Evolutionary conservation across 2,888 invertebrate genomes (phyloP).

Genomic region (Euphydryas editha): DNA sequence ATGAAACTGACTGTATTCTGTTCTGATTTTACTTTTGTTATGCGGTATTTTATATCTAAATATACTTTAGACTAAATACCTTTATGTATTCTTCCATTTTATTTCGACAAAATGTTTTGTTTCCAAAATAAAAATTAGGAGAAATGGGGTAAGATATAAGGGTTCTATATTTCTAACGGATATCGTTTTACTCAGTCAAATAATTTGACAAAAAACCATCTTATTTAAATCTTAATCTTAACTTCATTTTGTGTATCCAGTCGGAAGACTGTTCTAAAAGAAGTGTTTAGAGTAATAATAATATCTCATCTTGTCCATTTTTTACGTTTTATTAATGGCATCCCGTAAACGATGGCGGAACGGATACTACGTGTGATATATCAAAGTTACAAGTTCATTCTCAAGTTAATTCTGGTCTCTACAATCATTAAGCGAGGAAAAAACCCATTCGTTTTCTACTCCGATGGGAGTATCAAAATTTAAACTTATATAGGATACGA

Average conservation of each 20-base stretch:
- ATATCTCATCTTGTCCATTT: slow-evolving; percentile 10
- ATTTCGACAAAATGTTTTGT: neutral
- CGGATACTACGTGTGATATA: slow-evolving; percentile 58
- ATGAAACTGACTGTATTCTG: slow-evolving; percentile 17
- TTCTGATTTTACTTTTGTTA: slow-evolving; percentile 20
- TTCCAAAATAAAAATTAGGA: no score
- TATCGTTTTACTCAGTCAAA: neutral
- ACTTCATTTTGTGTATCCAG: neutral
- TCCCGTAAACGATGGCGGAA: slow-evolving; percentile 31
- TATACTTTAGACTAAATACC: no score
- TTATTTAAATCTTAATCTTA: no score
- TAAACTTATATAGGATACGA: neutral
- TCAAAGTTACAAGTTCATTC: slow-evolving; percentile 64
- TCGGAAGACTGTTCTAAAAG: neutral
- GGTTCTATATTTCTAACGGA: no score
- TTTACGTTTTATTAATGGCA: slow-evolving; percentile 23
- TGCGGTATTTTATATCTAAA: neutral
- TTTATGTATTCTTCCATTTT: no score
- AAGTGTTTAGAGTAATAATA: neutral
- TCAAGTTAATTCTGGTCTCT: slow-evolving; percentile 60
- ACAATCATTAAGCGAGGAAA: slow-evolving; percentile 57
- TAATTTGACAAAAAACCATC: neutral
- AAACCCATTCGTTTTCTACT: slow-evolving; percentile 59
- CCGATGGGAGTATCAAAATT: slow-evolving; percentile 39
- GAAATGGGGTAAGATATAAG: no score